Conservation (phyloP, 2,888 invertebrate genomes). For the Drosophila recens region DNA sequence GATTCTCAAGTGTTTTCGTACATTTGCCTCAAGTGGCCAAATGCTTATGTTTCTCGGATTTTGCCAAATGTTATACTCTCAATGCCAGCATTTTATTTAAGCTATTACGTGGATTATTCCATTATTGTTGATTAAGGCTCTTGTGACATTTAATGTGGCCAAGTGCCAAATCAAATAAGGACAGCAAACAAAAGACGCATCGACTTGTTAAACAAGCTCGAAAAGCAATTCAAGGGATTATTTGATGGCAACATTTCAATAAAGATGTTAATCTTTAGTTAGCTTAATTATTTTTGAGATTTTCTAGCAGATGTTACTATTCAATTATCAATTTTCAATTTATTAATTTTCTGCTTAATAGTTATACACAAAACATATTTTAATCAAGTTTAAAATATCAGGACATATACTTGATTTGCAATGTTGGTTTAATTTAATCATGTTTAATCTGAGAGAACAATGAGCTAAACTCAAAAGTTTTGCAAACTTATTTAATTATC, state of each 20-base stretch:
- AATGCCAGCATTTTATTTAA: constrained; percentile 27
- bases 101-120: constrained; percentile 42
- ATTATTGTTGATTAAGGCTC: constrained; percentile 39
- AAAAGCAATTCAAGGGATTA: constrained; percentile 1
- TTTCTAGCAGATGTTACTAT: background rate
- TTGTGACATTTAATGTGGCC: constrained; percentile 41
- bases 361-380: no score
- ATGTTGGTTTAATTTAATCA: background rate
- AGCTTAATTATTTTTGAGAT: background rate
- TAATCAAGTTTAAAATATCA: background rate
- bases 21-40: constrained; percentile 43
- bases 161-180: constrained; percentile 42
- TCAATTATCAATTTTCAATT: background rate
- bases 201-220: constrained; percentile 1
- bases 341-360: background rate
- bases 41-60: constrained; percentile 41
- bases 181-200: constrained; percentile 12
- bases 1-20: constrained; percentile 38
- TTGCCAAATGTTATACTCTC: constrained; percentile 3
- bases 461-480: background rate
- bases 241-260: background rate
- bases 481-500: no score
- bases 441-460: background rate
- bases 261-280: background rate
- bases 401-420: no score